These are phyloP conservation scores for Amphipoea oculea DNA, from an alignment of 2,888 invertebrate species.

Conservation along the genomic window DNA sequence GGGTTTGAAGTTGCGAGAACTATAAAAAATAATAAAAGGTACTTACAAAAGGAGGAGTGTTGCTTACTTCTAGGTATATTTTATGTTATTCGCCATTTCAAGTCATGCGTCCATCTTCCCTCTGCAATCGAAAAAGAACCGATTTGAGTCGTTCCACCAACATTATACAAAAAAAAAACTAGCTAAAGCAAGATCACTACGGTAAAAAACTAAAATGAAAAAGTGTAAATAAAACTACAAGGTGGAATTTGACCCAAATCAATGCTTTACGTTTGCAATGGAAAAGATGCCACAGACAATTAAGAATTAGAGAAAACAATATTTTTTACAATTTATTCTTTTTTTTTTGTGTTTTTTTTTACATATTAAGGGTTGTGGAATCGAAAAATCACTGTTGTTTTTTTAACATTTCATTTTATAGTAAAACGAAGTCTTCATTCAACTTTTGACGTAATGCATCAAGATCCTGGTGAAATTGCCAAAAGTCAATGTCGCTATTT, in stretches of 20 bases:
- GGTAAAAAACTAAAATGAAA: slow-evolving; percentile 49
- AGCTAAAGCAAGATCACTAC: slow-evolving; percentile 67
- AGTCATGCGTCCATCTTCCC: slow-evolving; percentile 55
- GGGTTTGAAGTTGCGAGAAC: not conserved
- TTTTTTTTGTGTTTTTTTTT: slow-evolving; percentile 5
- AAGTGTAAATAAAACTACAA: slow-evolving; percentile 54
- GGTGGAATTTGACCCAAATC: slow-evolving; percentile 87
- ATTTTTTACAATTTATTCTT: slow-evolving; percentile 8
- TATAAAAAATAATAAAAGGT: not conserved
- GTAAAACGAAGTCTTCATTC: slow-evolving; percentile 18
- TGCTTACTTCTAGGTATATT: slow-evolving; percentile 61
- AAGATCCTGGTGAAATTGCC: slow-evolving; percentile 32
- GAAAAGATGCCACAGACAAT: slow-evolving; percentile 29
- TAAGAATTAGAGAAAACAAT: not conserved
- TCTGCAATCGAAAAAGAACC: slow-evolving; percentile 83
- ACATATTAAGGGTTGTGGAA: slow-evolving; percentile 8
- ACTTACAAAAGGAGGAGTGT: slow-evolving; percentile 45
- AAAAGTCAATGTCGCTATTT: slow-evolving; percentile 12
- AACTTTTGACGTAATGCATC: slow-evolving; percentile 13
- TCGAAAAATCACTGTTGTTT: slow-evolving; percentile 4
- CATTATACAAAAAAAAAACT: slow-evolving; percentile 53
- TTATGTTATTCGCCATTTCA: slow-evolving; percentile 53
- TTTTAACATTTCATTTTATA: slow-evolving; percentile 12
- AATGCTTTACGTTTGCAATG: slow-evolving; percentile 74
- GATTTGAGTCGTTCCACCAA: slow-evolving; percentile 85